Percentiles rank a stretch among this genome's conserved stretches.
These are phyloP conservation scores for Euphonia xanthogaster DNA, from an alignment of 2,797 vertebrate species.

Conservation along the genomic window DNA sequence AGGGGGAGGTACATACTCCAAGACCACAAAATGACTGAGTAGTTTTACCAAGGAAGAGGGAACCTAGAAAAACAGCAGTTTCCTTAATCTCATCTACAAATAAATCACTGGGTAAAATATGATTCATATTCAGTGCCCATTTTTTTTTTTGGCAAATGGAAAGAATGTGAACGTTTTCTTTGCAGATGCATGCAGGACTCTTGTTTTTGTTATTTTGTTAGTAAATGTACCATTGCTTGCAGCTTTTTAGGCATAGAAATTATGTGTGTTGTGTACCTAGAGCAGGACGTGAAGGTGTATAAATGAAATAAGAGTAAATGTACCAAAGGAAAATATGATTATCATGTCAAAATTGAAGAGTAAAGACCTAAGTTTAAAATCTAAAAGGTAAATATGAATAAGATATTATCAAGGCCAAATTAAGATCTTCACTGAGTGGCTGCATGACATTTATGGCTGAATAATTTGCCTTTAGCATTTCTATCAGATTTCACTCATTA, in stretches of 20 bases:
- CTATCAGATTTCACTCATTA: constrained; percentile 59
- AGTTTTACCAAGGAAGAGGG: background rate
- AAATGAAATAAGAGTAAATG: background rate
- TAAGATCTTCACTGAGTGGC: constrained; percentile 2
- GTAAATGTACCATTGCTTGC: background rate
- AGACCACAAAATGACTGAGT: background rate
- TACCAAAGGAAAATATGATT: background rate
- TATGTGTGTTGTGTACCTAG: background rate
- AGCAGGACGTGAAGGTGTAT: accelerated
- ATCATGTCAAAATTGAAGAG: background rate
- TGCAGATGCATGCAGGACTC: background rate
- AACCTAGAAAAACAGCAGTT: background rate
- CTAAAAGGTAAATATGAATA: background rate
- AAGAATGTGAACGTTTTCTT: constrained; percentile 11
- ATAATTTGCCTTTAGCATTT: constrained; percentile 54
- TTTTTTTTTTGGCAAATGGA: constrained; percentile 13
- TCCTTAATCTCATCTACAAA: constrained; percentile 6
- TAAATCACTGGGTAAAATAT: constrained; percentile 29
- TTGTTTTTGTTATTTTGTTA: background rate
- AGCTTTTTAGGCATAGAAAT: background rate
- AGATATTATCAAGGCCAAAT: background rate
- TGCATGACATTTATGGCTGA: constrained; percentile 50
- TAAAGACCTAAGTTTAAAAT: background rate
- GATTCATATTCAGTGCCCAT: background rate
- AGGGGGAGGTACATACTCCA: background rate